Percentiles rank a stretch among this genome's conserved stretches.
phyloP scores from a whole-genome alignment of 1,140 invertebrate genomes.

The Akabosia matsudoensis region DNA sequence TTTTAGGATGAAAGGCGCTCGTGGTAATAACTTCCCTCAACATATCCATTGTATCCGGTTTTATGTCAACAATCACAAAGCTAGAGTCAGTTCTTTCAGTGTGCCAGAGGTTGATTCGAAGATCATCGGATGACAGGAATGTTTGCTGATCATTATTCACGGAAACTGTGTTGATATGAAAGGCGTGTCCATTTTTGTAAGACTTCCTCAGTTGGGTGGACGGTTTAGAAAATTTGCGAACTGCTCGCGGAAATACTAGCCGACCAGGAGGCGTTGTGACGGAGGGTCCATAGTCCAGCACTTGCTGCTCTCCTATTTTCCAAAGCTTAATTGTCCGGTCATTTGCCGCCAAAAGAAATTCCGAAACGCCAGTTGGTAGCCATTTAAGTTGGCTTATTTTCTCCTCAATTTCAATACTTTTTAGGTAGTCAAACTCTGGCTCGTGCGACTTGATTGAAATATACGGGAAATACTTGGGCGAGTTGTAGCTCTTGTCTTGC shows the following conservation, averaged over 20 bases:
- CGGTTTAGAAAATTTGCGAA: background rate
- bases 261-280: background rate
- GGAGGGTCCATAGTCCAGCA: background rate
- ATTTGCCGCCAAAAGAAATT: background rate
- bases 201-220: background rate
- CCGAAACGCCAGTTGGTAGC: background rate
- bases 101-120: background rate
- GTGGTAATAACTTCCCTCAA: background rate
- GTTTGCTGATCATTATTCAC: background rate
- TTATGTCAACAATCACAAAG: conserved; percentile 5
- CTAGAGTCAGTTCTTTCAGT: background rate
- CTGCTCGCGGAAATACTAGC: background rate
- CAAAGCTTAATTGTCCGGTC: conserved; percentile 3
- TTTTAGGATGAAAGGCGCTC: background rate
- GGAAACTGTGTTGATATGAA: background rate
- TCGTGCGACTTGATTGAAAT: background rate
- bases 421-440: conserved; percentile 10
- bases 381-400: conserved; percentile 3
- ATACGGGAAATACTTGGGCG: too few species aligned
- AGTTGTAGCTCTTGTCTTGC: too few species aligned
- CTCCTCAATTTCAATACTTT: conserved; percentile 15
- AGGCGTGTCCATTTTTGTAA: background rate
- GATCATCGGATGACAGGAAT: background rate
- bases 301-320: background rate
- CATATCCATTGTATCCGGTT: background rate